A percentile compares a stretch with the other conserved stretches of the same genome.
Conservation (phyloP, 1,140 invertebrate genomes). For the Ceratina calcarata region DNA sequence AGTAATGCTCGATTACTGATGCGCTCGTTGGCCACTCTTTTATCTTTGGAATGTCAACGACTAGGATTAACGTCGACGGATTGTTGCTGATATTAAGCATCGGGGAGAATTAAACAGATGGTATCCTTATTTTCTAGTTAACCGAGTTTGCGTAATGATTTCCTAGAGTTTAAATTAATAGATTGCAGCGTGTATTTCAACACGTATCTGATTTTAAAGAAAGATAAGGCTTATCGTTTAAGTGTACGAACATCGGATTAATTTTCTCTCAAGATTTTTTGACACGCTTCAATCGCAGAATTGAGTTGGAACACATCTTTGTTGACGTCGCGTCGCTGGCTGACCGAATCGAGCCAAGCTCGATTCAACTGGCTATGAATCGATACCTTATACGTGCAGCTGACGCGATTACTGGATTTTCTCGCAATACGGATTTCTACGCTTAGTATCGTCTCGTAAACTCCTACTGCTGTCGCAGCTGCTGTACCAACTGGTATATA, state of each 20-base stretch:
- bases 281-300: not conserved
- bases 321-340: slow-evolving; percentile 9
- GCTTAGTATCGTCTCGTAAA: slow-evolving; percentile 56
- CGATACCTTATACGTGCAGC: slow-evolving; percentile 71
- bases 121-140: not conserved
- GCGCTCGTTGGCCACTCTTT: not conserved
- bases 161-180: too few species aligned
- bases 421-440: slow-evolving; percentile 72
- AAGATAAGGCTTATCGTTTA: too few species aligned
- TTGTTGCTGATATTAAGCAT: not conserved
- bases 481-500: slow-evolving; percentile 6
- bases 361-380: slow-evolving; percentile 61
- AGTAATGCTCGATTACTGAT: slow-evolving; percentile 26
- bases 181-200: too few species aligned
- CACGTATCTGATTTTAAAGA: too few species aligned
- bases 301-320: not conserved
- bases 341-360: slow-evolving; percentile 8
- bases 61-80: slow-evolving; percentile 2
- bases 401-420: slow-evolving; percentile 69
- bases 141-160: too few species aligned
- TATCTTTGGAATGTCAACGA: slow-evolving; percentile 20
- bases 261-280: too few species aligned
- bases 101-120: not conserved
- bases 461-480: slow-evolving; percentile 12
- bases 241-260: too few species aligned